phyloP scores from a whole-genome alignment of 2,797 vertebrate species.

The Cyclopterus lumpus region DNA sequence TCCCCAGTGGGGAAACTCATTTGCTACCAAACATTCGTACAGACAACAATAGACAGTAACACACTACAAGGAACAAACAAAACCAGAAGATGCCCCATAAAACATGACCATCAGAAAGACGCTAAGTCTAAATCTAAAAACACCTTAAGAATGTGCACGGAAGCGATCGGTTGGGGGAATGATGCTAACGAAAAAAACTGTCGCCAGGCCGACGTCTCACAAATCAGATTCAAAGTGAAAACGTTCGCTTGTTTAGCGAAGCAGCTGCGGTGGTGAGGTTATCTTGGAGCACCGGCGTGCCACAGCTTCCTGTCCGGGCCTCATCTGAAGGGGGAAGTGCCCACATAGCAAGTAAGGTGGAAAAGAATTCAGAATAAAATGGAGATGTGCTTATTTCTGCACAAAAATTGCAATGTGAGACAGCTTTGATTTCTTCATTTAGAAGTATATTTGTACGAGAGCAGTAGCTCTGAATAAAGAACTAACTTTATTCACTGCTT shows the following conservation, averaged over 20 bases:
- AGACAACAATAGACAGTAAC: no score
- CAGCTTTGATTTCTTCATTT: neutral
- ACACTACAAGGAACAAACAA: no score
- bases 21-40: no score
- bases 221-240: neutral
- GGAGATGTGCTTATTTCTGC: neutral
- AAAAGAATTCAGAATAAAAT: slow-evolving; percentile 3
- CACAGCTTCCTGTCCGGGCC: neutral
- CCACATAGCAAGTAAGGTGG: neutral
- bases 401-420: neutral
- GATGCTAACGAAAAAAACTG: no score
- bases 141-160: no score
- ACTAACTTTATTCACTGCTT: no score
- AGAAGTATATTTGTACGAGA: neutral
- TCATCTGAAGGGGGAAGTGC: neutral
- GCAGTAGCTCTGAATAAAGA: neutral
- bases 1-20: no score
- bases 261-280: neutral
- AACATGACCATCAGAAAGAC: no score
- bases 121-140: no score
- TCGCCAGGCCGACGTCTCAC: neutral
- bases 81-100: no score
- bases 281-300: neutral
- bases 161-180: slow-evolving; percentile 8
- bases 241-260: neutral